Conservation (phyloP, 2,113 vertebrate species). For the Polypterus bichir region DNA sequence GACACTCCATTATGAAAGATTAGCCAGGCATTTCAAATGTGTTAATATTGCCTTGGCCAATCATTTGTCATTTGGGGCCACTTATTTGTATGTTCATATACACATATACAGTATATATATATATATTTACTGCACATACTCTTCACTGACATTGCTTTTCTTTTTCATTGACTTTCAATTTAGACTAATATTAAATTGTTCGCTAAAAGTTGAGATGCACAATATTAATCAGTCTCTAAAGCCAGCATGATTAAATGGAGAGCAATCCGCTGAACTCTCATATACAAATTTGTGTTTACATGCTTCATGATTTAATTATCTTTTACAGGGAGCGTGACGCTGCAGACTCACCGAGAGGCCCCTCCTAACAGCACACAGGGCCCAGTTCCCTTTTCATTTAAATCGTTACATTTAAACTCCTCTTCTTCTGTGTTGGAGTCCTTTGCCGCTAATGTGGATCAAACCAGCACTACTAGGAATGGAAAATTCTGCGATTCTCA, state of each 20-base stretch:
- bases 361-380: too few species aligned
- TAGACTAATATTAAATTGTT: slow-evolving; percentile 32
- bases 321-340: too few species aligned
- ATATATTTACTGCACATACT: too few species aligned
- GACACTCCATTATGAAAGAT: not conserved
- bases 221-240: slow-evolving; percentile 45
- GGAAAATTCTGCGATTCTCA: too few species aligned
- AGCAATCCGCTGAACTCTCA: slow-evolving; percentile 37
- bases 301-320: slow-evolving; percentile 44
- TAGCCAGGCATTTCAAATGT: not conserved
- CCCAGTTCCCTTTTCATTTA: too few species aligned
- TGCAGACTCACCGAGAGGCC: too few species aligned
- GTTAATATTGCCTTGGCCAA: not conserved
- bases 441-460: too few species aligned
- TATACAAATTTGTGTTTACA: slow-evolving; percentile 29
- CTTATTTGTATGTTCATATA: not conserved
- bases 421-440: too few species aligned
- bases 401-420: too few species aligned
- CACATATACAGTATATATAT: not conserved
- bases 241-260: slow-evolving; percentile 47
- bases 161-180: slow-evolving; percentile 14
- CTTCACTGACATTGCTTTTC: not conserved
- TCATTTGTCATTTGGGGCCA: not conserved
- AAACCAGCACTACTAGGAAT: too few species aligned
- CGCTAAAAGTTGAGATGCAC: slow-evolving; percentile 31